Evolutionary conservation across 2,888 invertebrate genomes (phyloP), one percentile per base, ranked within the genome.

Genomic region (Pyralis farinalis): DNA sequence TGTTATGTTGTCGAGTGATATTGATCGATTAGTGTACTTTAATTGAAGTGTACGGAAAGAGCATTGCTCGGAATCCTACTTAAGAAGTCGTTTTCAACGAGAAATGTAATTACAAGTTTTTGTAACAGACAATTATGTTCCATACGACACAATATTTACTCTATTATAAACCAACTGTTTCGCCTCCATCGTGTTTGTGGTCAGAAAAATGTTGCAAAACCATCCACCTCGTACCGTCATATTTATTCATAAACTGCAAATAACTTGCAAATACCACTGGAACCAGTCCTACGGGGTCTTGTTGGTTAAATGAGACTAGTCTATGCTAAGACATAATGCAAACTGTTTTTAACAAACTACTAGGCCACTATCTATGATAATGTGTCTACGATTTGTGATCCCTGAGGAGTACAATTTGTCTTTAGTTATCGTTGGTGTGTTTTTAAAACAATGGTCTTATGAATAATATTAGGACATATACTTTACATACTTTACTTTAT

Each of bases 271-370:
- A 66, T 62, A 54, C 47, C 43, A 28, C 7, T 4, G 42, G 42
- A 60, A 63, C 65, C 55, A 45, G 67, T 66, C 53, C 46, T 21
- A 31, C 49, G 47, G 55, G 59, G 53, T 57, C 61, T 56, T 51
- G 63, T 56, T 48, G 53, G 54, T 54, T 54, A 53, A 49, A 53
- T 40, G 47, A 46, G 49, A 48, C 45, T 21, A 40, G 54, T 49
- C 40, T 25, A 40, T 28, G 43, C 38, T 42, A 44, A 51, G 46
- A 53, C 55, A 50, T 56, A 55, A 51, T 58, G 50, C 55, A 53
- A 30, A 35, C 12, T 31, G 37, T 31, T 36, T 32, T 36, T 36
- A 40, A 21, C 22, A 20, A 34, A 40, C 30, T 22, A 37, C 35
- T 30, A 28, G 20, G 20, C 10, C 9, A 34, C 40, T 40, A 28